Evolutionary conservation across 2,113 vertebrate species (phyloP).

Genomic region (Beaufortia kweichowensis): DNA sequence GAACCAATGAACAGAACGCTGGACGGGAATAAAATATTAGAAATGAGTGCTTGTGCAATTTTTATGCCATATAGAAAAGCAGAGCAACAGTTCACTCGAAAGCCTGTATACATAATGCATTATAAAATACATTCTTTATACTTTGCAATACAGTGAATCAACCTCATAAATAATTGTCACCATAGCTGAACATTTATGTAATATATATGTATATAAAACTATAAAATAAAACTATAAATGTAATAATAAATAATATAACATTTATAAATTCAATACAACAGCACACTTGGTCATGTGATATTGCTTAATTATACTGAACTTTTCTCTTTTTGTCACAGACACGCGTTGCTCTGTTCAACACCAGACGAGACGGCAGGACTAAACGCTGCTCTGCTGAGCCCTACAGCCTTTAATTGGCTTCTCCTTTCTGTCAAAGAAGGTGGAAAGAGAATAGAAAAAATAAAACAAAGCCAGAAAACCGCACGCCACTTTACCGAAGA

Average conservation of each 20-base stretch:
- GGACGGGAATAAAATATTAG: background rate
- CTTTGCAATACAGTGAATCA: no score
- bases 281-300: no score
- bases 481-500: background rate
- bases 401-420: conserved; percentile 36
- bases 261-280: no score
- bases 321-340: background rate
- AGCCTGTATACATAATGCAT: no score
- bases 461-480: conserved; percentile 20
- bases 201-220: no score
- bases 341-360: background rate
- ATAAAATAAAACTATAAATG: no score
- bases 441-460: conserved; percentile 28
- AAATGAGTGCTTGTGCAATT: background rate
- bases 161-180: no score
- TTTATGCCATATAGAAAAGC: background rate
- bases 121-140: no score
- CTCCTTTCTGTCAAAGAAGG: conserved; percentile 14
- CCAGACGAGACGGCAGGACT: conserved; percentile 6
- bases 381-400: conserved; percentile 30
- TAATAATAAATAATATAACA: no score
- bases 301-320: conserved; percentile 21
- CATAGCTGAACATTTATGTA: no score
- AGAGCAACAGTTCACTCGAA: no score
- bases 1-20: conserved; percentile 11